Evolutionary conservation across 2,113 vertebrate species (phyloP).

Genomic region (Vulpes vulpes): DNA sequence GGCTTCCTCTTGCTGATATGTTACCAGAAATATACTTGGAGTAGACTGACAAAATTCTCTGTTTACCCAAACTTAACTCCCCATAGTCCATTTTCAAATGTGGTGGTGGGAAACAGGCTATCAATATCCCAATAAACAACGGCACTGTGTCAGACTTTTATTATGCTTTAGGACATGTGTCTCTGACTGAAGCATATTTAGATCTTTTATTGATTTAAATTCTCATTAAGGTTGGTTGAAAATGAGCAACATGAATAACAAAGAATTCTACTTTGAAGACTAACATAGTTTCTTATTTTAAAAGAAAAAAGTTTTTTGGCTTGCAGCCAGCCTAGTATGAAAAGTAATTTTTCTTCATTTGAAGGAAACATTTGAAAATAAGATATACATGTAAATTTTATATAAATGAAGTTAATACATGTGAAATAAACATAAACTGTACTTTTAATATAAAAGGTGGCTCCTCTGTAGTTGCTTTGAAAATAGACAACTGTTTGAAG

Average conservation of each 20-base stretch:
- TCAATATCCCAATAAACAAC: neutral
- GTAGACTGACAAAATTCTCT: neutral
- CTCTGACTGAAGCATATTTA: neutral
- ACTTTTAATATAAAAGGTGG: conserved; percentile 10
- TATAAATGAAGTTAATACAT: conserved; percentile 17
- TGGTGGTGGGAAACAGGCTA: neutral
- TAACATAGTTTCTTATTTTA: conserved; percentile 38
- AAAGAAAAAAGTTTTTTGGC: conserved; percentile 18
- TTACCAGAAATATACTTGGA: neutral
- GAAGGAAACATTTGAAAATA: conserved; percentile 66
- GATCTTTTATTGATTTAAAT: neutral
- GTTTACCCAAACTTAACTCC: neutral
- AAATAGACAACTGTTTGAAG: conserved; percentile 58
- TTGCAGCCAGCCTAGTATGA: neutral
- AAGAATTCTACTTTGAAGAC: neutral
- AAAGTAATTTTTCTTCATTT: conserved; percentile 47
- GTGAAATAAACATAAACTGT: neutral
- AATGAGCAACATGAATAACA: conserved; percentile 21
- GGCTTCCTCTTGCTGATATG: neutral
- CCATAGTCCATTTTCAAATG: neutral
- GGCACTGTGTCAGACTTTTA: neutral
- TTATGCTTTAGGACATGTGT: neutral
- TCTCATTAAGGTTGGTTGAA: neutral
- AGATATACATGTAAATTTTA: conserved; percentile 43
- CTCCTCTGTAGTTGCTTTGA: conserved; percentile 54